Base-by-base conservation (phyloP, 2,888 invertebrate genomes). In the Tipula lateralis region DNA sequence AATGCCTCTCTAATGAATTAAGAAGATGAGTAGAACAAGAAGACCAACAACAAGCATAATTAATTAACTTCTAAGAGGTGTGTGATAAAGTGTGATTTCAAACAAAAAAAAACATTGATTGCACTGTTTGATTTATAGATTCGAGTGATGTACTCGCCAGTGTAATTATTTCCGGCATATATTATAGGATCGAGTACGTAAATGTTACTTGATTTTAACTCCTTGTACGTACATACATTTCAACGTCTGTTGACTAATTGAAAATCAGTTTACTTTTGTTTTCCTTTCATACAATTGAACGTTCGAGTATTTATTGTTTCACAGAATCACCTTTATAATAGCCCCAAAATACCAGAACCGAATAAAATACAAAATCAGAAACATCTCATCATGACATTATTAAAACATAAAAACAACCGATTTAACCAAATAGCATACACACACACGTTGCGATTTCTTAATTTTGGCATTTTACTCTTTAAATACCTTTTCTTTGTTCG, bases 351-450 rank as follows among this genome's bases (percentile, higher is more conserved):
- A 66, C 66, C 66, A 66, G 19, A 66, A 66, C 66, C 66, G 24
- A 66, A 66, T 66, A 66, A n/a, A n/a, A 66, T 66, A 66, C 66
- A 66, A 66, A 66, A 24, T 66, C 66, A 66, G 66, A 24, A 66
- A 66, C 66, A 66, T 66, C 66, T 66, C 66, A 66, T 66, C 66
- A 66, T 66, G 66, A 66, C 66, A 66, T 66, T 66, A 66, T 66
- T 66, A 66, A 66, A 66, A 66, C 66, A 66, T 66, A 66, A 66
- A 66, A 66, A 19, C 1, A 66, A 66, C 2, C 44, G 44, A 44
- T 44, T 44, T 44, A 44, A 9, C 24, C 24, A 24, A 66, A 66
- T 24, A 66, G 66, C 44, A 16, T 9, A 66, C 24, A 66, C 24
- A 24, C 66, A 50, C 66, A 66, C 19, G 24, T 66, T 24, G 66